phyloP scores from a whole-genome alignment of 2,888 invertebrate species.

The Drosophila atroscutellata region DNA sequence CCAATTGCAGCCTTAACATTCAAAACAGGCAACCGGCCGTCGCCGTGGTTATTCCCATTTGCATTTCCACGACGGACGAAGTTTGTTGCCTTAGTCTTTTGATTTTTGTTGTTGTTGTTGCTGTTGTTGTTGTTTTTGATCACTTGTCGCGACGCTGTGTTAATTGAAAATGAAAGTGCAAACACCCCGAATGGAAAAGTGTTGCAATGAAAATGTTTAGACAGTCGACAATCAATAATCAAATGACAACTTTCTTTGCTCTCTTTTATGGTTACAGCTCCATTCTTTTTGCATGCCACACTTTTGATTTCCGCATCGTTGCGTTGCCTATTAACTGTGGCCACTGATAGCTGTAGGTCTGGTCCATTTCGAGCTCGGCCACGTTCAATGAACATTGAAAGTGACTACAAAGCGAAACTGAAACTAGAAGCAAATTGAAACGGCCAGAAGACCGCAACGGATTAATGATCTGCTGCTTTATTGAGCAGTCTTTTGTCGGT shows the following conservation, averaged over 20 bases:
- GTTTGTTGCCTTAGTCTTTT: slow-evolving; percentile 50
- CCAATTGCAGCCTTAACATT: slow-evolving; percentile 58
- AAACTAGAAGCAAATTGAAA: slow-evolving; percentile 30
- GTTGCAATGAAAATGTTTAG: slow-evolving; percentile 57
- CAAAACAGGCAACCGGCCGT: slow-evolving; percentile 42
- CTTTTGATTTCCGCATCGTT: slow-evolving; percentile 73
- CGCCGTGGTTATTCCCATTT: slow-evolving; percentile 34
- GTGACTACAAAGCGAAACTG: slow-evolving; percentile 59
- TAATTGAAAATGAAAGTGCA: slow-evolving; percentile 79
- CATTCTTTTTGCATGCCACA: slow-evolving; percentile 48
- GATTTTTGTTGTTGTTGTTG: slow-evolving; percentile 24
- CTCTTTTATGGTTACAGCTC: slow-evolving; percentile 21
- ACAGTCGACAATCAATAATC: slow-evolving; percentile 56
- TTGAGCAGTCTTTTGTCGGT: background rate
- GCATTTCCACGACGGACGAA: slow-evolving; percentile 30
- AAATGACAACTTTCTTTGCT: slow-evolving; percentile 55
- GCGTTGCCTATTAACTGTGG: slow-evolving; percentile 41
- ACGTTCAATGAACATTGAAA: slow-evolving; percentile 64
- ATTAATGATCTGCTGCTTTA: background rate
- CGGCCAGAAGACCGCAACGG: background rate
- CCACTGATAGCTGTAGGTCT: slow-evolving; percentile 19
- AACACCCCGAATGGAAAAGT: slow-evolving; percentile 51
- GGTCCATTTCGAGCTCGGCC: slow-evolving; percentile 45
- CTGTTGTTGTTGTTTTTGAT: slow-evolving; percentile 20
- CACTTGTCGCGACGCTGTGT: slow-evolving; percentile 46